Evolutionary conservation across 2,888 invertebrate genomes (phyloP).

Genomic region (Lithophane semibrunnea): DNA sequence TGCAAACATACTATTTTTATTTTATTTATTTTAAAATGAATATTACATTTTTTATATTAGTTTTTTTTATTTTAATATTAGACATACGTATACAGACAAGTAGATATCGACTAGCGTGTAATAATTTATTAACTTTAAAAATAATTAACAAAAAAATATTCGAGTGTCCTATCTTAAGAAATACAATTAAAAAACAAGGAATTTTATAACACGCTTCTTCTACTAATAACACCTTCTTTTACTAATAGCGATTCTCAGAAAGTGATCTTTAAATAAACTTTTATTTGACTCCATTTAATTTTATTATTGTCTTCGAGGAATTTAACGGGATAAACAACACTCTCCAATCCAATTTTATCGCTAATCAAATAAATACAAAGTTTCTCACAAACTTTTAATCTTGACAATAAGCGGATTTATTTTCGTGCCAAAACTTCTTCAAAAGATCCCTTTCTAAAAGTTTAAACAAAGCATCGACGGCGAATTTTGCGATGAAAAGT

Average conservation of each 20-base stretch:
- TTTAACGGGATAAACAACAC: slow-evolving; percentile 25
- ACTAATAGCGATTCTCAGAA: slow-evolving; percentile 22
- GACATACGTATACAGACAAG: background rate
- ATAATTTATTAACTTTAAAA: background rate
- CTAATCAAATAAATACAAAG: slow-evolving; percentile 40
- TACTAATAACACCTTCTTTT: background rate
- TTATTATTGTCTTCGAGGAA: slow-evolving; percentile 12
- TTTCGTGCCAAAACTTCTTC: slow-evolving; percentile 34
- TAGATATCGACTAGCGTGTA: background rate
- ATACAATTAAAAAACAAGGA: slow-evolving; percentile 8
- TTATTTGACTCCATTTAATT: slow-evolving; percentile 33
- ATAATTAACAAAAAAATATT: background rate
- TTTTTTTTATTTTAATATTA: background rate
- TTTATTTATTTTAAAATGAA: too few relatives aligned
- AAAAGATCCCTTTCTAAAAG: slow-evolving; percentile 16
- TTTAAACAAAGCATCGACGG: slow-evolving; percentile 12
- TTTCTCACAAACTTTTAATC: slow-evolving; percentile 36
- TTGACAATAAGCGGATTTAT: slow-evolving; percentile 41
- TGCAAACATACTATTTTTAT: too few relatives aligned
- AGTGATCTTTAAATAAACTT: slow-evolving; percentile 18
- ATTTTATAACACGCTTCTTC: slow-evolving; percentile 14
- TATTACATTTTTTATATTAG: background rate
- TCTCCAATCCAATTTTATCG: slow-evolving; percentile 30
- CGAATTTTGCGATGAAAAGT: background rate
- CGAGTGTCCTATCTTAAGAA: background rate